A percentile compares a stretch with the other conserved stretches of the same genome.
These are phyloP conservation scores for Halocaridina rubra DNA, from an alignment of 2,888 invertebrate species.

Conservation along the genomic window DNA sequence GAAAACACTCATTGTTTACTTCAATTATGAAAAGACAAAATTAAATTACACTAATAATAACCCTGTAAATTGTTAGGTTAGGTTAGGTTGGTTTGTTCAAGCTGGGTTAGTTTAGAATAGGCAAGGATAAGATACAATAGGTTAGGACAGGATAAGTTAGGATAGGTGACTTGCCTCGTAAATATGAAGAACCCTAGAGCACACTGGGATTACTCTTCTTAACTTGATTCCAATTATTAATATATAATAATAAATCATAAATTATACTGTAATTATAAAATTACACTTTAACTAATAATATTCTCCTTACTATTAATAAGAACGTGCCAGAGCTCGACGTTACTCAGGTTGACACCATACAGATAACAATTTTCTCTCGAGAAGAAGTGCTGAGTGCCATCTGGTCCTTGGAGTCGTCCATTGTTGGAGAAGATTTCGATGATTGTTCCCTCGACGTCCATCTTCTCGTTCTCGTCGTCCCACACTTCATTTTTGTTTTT, in stretches of 20 bases:
- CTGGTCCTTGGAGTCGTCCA: conserved; percentile 26
- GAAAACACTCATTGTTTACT: no score
- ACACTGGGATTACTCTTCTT: background rate
- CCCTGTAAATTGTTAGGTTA: no score
- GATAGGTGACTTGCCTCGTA: background rate
- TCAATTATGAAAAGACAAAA: no score
- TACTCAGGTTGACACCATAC: conserved; percentile 24
- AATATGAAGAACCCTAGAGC: background rate
- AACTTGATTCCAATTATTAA: background rate
- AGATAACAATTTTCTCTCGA: conserved; percentile 23
- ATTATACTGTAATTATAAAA: background rate
- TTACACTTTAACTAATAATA: background rate
- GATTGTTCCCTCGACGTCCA: background rate
- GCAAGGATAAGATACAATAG: no score
- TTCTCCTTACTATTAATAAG: conserved; percentile 22
- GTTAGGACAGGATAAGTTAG: no score
- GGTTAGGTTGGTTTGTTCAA: no score
- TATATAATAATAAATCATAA: background rate
- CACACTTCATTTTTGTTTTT: background rate
- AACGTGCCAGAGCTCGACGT: conserved; percentile 47
- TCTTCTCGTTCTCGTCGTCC: background rate
- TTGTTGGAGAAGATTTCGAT: conserved; percentile 12
- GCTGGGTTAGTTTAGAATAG: no score
- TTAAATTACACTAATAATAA: no score
- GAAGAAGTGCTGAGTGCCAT: conserved; percentile 34